Conservation (phyloP, 2,113 vertebrate genomes). For the Scophthalmus maximus region DNA sequence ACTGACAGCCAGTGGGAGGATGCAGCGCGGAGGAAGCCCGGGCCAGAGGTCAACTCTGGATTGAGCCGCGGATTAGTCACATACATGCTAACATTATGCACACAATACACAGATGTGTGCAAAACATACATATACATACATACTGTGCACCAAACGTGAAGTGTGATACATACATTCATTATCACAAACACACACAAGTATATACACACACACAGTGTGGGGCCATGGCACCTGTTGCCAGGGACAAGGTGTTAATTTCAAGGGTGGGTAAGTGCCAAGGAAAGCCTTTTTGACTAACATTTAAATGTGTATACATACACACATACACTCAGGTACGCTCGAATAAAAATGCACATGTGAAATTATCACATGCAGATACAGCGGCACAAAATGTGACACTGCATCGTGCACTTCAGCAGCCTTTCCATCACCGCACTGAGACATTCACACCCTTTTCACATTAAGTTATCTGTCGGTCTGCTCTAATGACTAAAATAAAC, state of each 20-base stretch:
- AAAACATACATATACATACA: neutral
- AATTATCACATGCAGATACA: neutral
- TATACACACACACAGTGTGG: slow-evolving; percentile 32
- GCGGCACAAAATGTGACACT: slow-evolving; percentile 7
- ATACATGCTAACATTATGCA: slow-evolving; percentile 31
- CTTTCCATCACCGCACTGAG: slow-evolving; percentile 14
- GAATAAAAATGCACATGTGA: neutral
- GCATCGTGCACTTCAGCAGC: slow-evolving; percentile 9
- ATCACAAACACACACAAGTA: slow-evolving; percentile 6
- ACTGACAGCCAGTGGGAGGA: slow-evolving; percentile 67
- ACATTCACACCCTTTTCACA: slow-evolving; percentile 42
- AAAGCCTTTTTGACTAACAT: slow-evolving; percentile 48
- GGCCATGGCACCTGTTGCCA: slow-evolving; percentile 54
- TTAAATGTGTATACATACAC: slow-evolving; percentile 16
- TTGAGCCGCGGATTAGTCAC: slow-evolving; percentile 66
- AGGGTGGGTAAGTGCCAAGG: no score
- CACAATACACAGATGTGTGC: neutral
- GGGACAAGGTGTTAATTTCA: no score
- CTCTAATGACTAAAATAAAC: slow-evolving; percentile 77
- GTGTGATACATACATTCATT: no score
- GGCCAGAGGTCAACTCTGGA: slow-evolving; percentile 66
- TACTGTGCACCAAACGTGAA: neutral
- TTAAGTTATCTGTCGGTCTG: slow-evolving; percentile 51
- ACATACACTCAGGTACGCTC: neutral
- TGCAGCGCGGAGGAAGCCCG: slow-evolving; percentile 66